Percentiles rank a stretch among this genome's conserved stretches.
phyloP scores from a whole-genome alignment of 2,888 invertebrate genomes.

The Melitaea athalia region DNA sequence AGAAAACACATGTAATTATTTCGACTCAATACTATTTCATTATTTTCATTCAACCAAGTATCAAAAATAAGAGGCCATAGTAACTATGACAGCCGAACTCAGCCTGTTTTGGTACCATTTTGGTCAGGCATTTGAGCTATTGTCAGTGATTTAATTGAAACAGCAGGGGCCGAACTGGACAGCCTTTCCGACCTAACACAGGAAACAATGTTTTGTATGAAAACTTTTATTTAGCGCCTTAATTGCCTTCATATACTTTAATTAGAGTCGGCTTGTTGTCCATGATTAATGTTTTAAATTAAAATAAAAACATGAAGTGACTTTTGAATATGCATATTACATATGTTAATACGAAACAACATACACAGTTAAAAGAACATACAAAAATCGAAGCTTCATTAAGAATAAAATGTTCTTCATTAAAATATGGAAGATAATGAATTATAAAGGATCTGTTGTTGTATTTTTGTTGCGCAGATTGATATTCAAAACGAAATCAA shows the following conservation, averaged over 20 bases:
- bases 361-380: not conserved
- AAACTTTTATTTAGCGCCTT: slow-evolving; percentile 71
- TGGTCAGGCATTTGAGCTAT: slow-evolving; percentile 75
- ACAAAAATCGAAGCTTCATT: slow-evolving; percentile 4
- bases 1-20: not conserved
- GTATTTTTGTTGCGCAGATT: not conserved
- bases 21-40: not conserved
- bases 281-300: slow-evolving; percentile 68
- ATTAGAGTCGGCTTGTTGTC: slow-evolving; percentile 62
- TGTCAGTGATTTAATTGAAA: slow-evolving; percentile 82
- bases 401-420: slow-evolving; percentile 4
- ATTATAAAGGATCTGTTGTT: not conserved
- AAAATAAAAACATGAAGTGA: slow-evolving; percentile 50
- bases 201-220: slow-evolving; percentile 77
- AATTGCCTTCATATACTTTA: slow-evolving; percentile 75
- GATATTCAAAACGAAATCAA: slow-evolving; percentile 7
- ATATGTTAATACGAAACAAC: slow-evolving; percentile 4
- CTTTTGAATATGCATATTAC: slow-evolving; percentile 9
- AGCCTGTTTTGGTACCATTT: slow-evolving; percentile 72
- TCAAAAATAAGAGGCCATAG: slow-evolving; percentile 49
- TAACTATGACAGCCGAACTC: slow-evolving; percentile 50
- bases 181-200: slow-evolving; percentile 56
- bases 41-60: slow-evolving; percentile 42
- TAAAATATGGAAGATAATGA: not conserved
- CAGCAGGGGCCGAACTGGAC: slow-evolving; percentile 70